Base-by-base conservation (phyloP, 2,113 vertebrate genomes). In the Chaetodon auriga region DNA sequence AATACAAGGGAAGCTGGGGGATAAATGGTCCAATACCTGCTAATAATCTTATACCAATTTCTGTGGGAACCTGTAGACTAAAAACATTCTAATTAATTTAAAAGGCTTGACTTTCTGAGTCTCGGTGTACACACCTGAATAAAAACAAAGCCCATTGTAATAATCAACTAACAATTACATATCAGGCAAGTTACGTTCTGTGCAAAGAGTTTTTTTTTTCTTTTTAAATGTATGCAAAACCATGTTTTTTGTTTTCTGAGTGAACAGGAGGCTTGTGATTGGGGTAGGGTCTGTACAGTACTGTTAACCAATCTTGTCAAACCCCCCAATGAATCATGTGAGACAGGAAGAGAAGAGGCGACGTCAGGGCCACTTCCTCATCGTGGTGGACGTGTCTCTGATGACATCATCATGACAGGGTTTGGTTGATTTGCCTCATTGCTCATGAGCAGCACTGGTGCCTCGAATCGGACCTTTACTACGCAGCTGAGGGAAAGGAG, bases 391-490 rank as follows among this genome's bases (percentile, higher is more conserved):
- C 72, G 84, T 76, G 91, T 94, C 93, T 92, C 87, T 74, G 93
- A 92, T 92, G 89, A 92, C 90, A 81, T 89, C 93, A 91, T 93
- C 89, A 80, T 88, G 87, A 87, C 87, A 85, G 93, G 94, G 90
- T 93, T 93, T 93, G 89, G 90, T 90, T 92, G 92, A 89, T 92
- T 93, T 92, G 90, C 95, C 91, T 99, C 96, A 98, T 89, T 98
- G 96, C 76, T 99, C 97, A 76, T 97, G 95, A 93, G 98, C 98
- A 94, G 98, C 98, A 92, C 97, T 99, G 84, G 96, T 99, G 92
- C 98, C 98, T 96, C 97, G 97, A 91, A 99, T 96, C 93, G 97
- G 96, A 95, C 98, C 97, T 95, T 95, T 96, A 79, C 96, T 97
- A 95, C 98, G 97, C 94, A 99, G 95, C 98, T 99, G 95, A 0